phyloP scores from a whole-genome alignment of 2,113 vertebrate genomes.

The Mus pahari region DNA sequence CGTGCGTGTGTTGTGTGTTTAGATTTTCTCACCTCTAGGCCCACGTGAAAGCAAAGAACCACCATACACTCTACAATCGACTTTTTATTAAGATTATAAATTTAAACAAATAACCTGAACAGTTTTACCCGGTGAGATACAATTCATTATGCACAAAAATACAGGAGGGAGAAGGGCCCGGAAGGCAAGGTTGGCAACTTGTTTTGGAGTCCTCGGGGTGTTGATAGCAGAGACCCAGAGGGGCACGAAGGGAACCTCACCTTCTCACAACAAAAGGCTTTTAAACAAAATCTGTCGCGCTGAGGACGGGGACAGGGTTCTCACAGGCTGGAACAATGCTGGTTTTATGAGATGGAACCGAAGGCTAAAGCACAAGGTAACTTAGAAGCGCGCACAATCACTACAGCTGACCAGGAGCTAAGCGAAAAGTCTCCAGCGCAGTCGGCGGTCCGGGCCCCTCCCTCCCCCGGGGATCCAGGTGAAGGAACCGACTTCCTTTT shows the following conservation, averaged over 20 bases:
- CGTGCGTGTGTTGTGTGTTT: background rate
- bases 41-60: constrained; percentile 28
- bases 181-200: constrained; percentile 87
- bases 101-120: constrained; percentile 95
- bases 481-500: constrained; percentile 81
- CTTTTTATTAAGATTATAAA: constrained; percentile 97
- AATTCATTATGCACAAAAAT: constrained; percentile 94
- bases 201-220: constrained; percentile 91
- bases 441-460: constrained; percentile 68
- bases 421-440: constrained; percentile 65
- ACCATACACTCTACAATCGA: constrained; percentile 83
- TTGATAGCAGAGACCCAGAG: constrained; percentile 87
- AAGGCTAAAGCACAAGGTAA: constrained; percentile 82
- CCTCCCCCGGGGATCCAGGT: constrained; percentile 75
- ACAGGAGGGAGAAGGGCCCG: constrained; percentile 87
- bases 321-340: constrained; percentile 90
- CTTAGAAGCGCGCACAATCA: constrained; percentile 64
- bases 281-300: constrained; percentile 62
- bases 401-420: constrained; percentile 68
- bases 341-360: constrained; percentile 86
- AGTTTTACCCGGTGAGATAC: constrained; percentile 97
- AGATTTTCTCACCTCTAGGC: background rate
- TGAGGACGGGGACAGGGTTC: constrained; percentile 82
- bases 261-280: constrained; percentile 98
- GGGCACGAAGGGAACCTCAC: constrained; percentile 84